Conservation (phyloP, 2,888 invertebrate genomes). For the Agrotis ipsilon region DNA sequence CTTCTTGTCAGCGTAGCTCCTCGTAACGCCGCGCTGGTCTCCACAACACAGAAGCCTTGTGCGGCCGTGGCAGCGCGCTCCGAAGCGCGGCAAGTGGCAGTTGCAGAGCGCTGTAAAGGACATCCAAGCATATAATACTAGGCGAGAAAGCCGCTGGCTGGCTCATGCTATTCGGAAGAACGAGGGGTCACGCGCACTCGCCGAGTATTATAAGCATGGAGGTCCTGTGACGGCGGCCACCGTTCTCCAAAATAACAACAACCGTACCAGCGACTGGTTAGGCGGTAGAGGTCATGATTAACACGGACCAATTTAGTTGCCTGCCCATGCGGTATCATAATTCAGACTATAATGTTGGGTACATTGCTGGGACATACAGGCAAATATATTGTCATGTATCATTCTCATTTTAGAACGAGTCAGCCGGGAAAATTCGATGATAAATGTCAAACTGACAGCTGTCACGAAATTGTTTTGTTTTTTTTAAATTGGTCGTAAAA, state of each 20-base stretch:
- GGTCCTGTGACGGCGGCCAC: conserved; percentile 80
- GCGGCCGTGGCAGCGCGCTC: conserved; percentile 59
- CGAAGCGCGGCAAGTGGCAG: conserved; percentile 62
- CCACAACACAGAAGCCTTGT: conserved; percentile 73
- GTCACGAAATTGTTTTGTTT: conserved; percentile 33
- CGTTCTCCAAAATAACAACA: conserved; percentile 87
- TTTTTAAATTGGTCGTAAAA: background rate
- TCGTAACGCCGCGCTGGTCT: conserved; percentile 69
- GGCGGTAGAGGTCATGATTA: conserved; percentile 15
- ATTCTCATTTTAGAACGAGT: background rate
- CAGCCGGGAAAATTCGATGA: background rate
- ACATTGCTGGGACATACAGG: no score
- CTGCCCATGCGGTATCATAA: background rate
- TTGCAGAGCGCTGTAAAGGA: conserved; percentile 81
- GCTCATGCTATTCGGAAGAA: conserved; percentile 84
- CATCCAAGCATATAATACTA: conserved; percentile 86
- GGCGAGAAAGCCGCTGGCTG: conserved; percentile 76
- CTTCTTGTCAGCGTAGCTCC: conserved; percentile 74
- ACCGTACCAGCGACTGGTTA: conserved; percentile 70
- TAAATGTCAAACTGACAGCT: conserved; percentile 35
- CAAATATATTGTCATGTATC: conserved; percentile 3
- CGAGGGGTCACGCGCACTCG: conserved; percentile 76
- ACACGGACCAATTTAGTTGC: conserved; percentile 13
- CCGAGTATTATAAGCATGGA: conserved; percentile 87
- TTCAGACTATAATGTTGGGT: background rate